A percentile compares a stretch with the other conserved stretches of the same genome.
Conservation (phyloP, 2,113 vertebrate species). For the Cynocephalus volans region DNA sequence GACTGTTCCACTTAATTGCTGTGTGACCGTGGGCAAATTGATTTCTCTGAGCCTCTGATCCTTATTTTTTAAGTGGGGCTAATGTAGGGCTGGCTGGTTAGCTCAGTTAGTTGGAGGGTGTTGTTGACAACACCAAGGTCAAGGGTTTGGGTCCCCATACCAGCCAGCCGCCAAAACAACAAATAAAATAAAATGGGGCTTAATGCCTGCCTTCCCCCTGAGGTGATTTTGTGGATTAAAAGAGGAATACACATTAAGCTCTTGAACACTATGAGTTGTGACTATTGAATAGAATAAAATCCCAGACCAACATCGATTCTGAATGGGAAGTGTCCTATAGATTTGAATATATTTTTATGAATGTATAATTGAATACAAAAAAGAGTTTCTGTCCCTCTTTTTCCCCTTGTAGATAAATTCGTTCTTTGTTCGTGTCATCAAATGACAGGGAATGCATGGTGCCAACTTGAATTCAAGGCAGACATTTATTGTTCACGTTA, state of each 20-base stretch:
- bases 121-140: too few species aligned
- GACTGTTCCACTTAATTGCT: conserved; percentile 28
- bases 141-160: too few species aligned
- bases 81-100: neutral
- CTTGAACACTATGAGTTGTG: neutral
- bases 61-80: conserved; percentile 56
- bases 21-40: neutral
- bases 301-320: neutral
- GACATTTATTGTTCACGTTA: conserved; percentile 37
- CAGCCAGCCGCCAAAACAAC: too few species aligned
- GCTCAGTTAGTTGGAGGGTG: too few species aligned
- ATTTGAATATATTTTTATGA: conserved; percentile 57
- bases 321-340: neutral
- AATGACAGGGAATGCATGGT: neutral
- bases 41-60: conserved; percentile 38
- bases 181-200: too few species aligned
- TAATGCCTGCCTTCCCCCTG: neutral
- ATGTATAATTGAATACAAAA: conserved; percentile 24
- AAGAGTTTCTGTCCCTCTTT: neutral
- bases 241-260: conserved; percentile 26
- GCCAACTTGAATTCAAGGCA: conserved; percentile 5
- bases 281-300: neutral
- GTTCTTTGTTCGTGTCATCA: conserved; percentile 26
- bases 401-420: neutral
- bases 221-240: conserved; percentile 50